Base-by-base conservation (phyloP, 2,113 vertebrate species). In the Ascaphus truei region DNA sequence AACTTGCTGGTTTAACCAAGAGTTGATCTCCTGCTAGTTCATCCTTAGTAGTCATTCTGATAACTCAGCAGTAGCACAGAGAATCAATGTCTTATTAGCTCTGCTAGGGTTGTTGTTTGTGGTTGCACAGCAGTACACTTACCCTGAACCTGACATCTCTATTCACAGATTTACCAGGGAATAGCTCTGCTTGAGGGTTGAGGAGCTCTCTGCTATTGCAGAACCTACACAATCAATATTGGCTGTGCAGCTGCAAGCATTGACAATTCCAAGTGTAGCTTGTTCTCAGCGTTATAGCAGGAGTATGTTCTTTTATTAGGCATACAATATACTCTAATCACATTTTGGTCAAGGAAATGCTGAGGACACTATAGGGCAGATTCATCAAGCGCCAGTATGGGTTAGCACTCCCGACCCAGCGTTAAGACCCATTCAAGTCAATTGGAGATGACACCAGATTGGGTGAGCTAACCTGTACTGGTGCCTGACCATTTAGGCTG, bases 71-170 rank as follows among this genome's bases (percentile, higher is more conserved):
- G 18, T 23, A 61, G 39, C 39, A 12, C 12, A 39, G 16, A 47
- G 25, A 27, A 61, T 61, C 25, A 33, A 58, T 61, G 39, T 41
- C 58, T 47, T 61, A 47, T 61, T 61, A 61, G 20, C 25, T 22
- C 26, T 45, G n/a, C 15, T 37, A 25, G 58, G 3, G n/a, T 61
- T 45, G 10, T 6, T 37, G 55, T 58, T 45, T 61, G 58, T 30
- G 39, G 23, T 5, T 47, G 16, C 47, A 10, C 47, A 33, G 29
- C 31, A 37, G 29, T 52, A n/a, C n/a, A n/a, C n/a, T n/a, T 37
- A 34, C 31, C 47, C 33, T 12, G 15, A 36, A 18, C 29, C 22
- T 51, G 31, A 64, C 7, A 15, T 18, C 22, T 37, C 47, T 23
- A 64, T 64, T 18, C 11, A 7, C 41, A 15, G 13, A 11, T 50